Percentiles rank a stretch among this genome's conserved stretches.
Conservation (phyloP, 2,888 invertebrate genomes). For the Drosophila paranaensis region DNA sequence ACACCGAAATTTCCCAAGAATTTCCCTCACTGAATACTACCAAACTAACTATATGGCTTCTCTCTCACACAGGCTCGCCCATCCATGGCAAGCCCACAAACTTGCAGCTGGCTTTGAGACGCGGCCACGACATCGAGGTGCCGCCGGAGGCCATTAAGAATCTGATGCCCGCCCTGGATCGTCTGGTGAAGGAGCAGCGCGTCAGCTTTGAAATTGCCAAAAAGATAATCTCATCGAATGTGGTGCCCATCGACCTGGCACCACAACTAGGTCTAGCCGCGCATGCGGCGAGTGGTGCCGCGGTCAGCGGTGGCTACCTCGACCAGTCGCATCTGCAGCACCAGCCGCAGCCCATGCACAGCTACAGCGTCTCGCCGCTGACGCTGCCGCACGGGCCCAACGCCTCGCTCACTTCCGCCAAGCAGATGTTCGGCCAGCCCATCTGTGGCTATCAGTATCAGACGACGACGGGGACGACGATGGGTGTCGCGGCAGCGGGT, state of each 20-base stretch:
- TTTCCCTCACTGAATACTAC: background rate
- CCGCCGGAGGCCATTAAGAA: constrained; percentile 85
- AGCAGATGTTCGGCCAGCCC: constrained; percentile 73
- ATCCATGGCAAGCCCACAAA: constrained; percentile 86
- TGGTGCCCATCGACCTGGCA: constrained; percentile 86
- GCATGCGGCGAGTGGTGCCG: constrained; percentile 85
- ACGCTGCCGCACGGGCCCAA: constrained; percentile 69
- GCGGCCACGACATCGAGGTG: constrained; percentile 83
- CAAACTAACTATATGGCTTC: background rate
- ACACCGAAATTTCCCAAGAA: background rate
- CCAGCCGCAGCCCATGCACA: constrained; percentile 80
- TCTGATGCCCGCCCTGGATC: constrained; percentile 85
- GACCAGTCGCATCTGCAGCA: constrained; percentile 65
- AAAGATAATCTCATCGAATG: constrained; percentile 85
- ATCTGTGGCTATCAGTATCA: constrained; percentile 68
- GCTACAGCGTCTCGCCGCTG: constrained; percentile 83
- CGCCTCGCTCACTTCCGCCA: constrained; percentile 63
- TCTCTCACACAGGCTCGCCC: constrained; percentile 86
- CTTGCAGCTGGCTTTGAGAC: constrained; percentile 73
- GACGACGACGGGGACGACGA: background rate
- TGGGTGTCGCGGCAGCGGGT: background rate
- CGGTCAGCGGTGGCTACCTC: constrained; percentile 80
- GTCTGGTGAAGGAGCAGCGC: constrained; percentile 85
- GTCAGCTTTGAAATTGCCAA: constrained; percentile 84
- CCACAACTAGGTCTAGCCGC: constrained; percentile 86